Conservation (phyloP, 1,140 invertebrate species). For the Sminthurides bifidus region DNA sequence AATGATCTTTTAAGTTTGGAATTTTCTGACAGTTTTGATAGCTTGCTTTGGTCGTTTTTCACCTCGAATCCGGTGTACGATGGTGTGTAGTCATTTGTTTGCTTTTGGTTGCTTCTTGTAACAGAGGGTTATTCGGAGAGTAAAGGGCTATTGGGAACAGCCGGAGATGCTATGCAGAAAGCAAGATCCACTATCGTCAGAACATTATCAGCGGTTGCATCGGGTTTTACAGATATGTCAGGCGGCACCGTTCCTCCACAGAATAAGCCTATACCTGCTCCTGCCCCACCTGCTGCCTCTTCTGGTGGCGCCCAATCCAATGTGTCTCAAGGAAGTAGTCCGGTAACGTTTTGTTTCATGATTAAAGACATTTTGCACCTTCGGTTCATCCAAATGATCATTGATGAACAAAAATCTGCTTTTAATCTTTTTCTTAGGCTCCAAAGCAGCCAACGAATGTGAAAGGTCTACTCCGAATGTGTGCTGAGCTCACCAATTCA, state of each 20-base stretch:
- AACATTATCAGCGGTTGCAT: neutral
- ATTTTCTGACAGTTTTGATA: neutral
- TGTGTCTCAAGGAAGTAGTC: neutral
- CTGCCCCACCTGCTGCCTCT: neutral
- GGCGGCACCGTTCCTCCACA: neutral
- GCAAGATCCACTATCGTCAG: neutral
- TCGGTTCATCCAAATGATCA: neutral
- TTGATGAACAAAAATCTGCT: no score
- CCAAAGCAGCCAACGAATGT: neutral
- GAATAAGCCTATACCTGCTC: neutral
- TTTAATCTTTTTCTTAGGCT: no score
- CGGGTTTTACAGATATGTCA: constrained; percentile 4
- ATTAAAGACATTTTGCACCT: neutral
- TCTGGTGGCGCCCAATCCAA: neutral
- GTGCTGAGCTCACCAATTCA: neutral
- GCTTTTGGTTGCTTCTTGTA: no score
- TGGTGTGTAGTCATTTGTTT: neutral
- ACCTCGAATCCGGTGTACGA: neutral
- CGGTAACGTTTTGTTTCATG: neutral
- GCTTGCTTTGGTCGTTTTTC: neutral
- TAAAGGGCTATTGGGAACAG: no score
- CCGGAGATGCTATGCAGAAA: neutral
- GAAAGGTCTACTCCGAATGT: neutral
- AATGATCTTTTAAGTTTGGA: no score
- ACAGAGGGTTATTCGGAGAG: neutral